A percentile compares a stretch with the other conserved stretches of the same genome.
Conservation (phyloP, 37 sponge, comb jelly and placozoan genomes). For the Crambe crambe region DNA sequence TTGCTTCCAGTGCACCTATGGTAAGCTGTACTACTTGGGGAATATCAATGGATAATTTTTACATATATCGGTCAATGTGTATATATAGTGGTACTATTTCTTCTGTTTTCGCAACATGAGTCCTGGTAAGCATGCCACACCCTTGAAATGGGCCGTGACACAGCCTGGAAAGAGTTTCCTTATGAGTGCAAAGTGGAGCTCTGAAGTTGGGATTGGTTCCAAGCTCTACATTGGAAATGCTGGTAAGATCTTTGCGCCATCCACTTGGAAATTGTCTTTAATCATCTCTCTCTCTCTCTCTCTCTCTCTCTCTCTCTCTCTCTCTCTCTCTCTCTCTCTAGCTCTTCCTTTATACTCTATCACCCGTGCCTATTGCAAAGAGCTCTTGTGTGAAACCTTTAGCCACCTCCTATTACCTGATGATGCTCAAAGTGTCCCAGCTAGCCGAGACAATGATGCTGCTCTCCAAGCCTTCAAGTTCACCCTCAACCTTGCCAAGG, state of each 20-base stretch:
- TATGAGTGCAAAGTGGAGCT: conserved; percentile 33
- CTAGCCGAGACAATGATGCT: conserved; percentile 13
- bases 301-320: no score
- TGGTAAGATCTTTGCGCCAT: no score
- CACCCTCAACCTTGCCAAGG: conserved; percentile 31
- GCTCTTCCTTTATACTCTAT: conserved; percentile 58
- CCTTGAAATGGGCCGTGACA: conserved; percentile 42
- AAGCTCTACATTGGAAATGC: conserved; percentile 45
- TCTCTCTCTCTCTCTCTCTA: conserved; percentile 30
- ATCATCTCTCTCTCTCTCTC: no score
- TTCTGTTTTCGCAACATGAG: conserved; percentile 38
- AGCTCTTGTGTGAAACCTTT: conserved; percentile 50
- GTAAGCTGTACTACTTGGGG: conserved; percentile 14
- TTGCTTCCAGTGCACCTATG: conserved; percentile 26
- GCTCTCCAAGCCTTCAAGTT: conserved; percentile 29
- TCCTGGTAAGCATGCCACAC: conserved; percentile 11
- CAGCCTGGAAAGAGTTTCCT: conserved; percentile 44
- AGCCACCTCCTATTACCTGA: conserved; percentile 36
- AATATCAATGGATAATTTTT: background rate
- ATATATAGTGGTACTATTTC: conserved; percentile 52
- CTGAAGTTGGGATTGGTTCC: conserved; percentile 39
- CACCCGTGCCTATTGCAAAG: conserved; percentile 58
- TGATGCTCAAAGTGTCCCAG: background rate
- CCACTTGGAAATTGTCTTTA: background rate
- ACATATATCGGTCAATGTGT: background rate